Evolutionary conservation across 23 tunicate genomes (phyloP).

Genomic region (Phallusia fumigata): DNA sequence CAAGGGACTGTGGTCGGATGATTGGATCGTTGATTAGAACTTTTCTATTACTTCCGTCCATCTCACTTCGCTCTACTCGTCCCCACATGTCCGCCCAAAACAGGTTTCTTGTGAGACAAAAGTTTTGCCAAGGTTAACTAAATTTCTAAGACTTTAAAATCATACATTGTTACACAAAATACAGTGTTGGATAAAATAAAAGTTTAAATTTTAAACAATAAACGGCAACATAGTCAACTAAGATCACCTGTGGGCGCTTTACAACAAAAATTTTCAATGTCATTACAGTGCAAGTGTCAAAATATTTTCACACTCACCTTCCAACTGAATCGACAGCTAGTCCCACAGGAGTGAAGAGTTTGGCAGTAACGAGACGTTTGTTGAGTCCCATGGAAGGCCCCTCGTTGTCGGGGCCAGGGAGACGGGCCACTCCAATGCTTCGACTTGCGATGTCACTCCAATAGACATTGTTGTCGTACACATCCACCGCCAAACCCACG

Average conservation of each 20-base stretch:
- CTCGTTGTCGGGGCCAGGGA: not conserved
- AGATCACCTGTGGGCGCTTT: no score
- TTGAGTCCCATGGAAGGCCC: conserved; percentile 2
- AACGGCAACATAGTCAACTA: no score
- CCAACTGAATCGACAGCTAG: conserved; percentile 58
- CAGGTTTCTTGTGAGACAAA: no score
- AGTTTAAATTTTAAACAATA: no score
- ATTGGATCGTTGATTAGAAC: conserved; percentile 41
- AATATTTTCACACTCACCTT: conserved; percentile 34
- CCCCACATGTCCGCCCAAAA: conserved; percentile 85
- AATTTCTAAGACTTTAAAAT: no score
- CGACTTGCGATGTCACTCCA: conserved; percentile 72
- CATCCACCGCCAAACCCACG: conserved; percentile 64
- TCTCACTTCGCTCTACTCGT: conserved; percentile 43
- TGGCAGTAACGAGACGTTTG: conserved; percentile 46
- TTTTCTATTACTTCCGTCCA: conserved; percentile 59
- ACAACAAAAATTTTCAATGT: no score
- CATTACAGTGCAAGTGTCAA: not conserved
- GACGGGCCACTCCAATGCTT: conserved; percentile 71
- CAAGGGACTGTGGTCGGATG: conserved; percentile 35
- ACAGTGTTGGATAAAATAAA: no score
- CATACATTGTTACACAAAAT: no score
- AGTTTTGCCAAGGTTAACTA: no score
- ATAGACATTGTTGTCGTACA: conserved; percentile 61
- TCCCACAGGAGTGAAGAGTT: conserved; percentile 41